Conservation (phyloP, 2,113 vertebrate species). For the Cyanoderma ruficeps region DNA sequence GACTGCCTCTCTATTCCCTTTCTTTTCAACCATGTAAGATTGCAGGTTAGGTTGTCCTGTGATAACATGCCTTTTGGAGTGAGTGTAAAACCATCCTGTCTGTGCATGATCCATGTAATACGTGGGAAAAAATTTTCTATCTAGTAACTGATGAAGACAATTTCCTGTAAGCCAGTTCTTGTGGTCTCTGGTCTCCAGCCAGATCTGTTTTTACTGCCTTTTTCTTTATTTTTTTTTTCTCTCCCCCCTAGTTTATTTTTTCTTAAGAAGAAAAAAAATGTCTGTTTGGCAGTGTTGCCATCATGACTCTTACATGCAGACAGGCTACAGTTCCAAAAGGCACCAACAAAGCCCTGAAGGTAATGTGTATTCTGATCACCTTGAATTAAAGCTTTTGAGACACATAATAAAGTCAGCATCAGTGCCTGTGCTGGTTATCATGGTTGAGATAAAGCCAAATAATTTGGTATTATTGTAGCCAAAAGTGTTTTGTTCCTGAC, state of each 20-base stretch:
- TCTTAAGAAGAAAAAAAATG: background rate
- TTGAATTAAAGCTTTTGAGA: background rate
- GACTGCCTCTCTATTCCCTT: background rate
- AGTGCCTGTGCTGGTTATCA: background rate
- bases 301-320: background rate
- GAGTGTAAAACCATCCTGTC: background rate
- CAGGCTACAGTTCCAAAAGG: conserved; percentile 5
- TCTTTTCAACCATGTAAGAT: fast-evolving
- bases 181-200: conserved; percentile 68
- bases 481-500: background rate
- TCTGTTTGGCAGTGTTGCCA: conserved; percentile 3
- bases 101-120: background rate
- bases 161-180: conserved; percentile 69
- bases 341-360: background rate
- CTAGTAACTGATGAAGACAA: conserved; percentile 52
- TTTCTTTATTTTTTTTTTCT: background rate
- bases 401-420: background rate
- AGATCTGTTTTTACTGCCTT: conserved; percentile 67
- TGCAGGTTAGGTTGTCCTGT: background rate
- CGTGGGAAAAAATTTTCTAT: conserved; percentile 33
- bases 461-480: background rate
- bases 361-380: background rate
- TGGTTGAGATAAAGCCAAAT: background rate
- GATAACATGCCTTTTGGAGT: background rate
- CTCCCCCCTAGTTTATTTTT: background rate